Evolutionary conservation across 2,113 vertebrate species (phyloP), one percentile per base, ranked within the genome.

Genomic region (Euleptes europaea): DNA sequence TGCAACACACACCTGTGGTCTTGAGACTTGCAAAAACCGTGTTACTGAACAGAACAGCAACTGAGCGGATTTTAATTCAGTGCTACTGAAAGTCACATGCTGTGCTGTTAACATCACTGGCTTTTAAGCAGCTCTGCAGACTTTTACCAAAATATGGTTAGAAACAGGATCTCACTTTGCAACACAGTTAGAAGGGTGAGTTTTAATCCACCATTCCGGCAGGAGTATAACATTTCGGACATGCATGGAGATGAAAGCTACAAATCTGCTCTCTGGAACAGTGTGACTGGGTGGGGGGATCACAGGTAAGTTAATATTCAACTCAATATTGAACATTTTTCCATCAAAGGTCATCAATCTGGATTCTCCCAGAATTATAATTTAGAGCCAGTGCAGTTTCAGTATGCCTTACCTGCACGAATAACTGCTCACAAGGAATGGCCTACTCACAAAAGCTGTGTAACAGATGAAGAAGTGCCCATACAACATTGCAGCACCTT

Each of bases 341-440:
- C 31, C 33, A 5, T 31, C 35, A 35, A 26, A 72, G 78, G 80
- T 69, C 87, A 80, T 80, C 1, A 69, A 26, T 14, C 0, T 71
- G 66, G 65, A 63, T 88, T 78, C 67, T 88, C 78, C 84, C 83
- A 92, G 89, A 75, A 91, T 72, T 35, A 54, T 80, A 88, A 79
- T 82, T 87, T 78, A 69, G 86, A 86, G 44, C 85, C 85, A 86
- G 88, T 51, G 12, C 5, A 70, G n/a, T 26, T n/a, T 88, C 91
- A 83, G 80, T 88, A 91, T 7, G 93, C 75, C 82, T 85, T 28
- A n/a, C 15, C 4, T 60, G 51, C 8, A 11, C 33, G 38, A 54
- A 60, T 13, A 78, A 31, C 44, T 42, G 57, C 23, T 57, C 21
- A 31, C 6, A 60, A 60, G 51, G 51, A 17, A 19, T 54, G 51